Conservation (phyloP, 2,888 invertebrate genomes). For the Apotomis betuletana region DNA sequence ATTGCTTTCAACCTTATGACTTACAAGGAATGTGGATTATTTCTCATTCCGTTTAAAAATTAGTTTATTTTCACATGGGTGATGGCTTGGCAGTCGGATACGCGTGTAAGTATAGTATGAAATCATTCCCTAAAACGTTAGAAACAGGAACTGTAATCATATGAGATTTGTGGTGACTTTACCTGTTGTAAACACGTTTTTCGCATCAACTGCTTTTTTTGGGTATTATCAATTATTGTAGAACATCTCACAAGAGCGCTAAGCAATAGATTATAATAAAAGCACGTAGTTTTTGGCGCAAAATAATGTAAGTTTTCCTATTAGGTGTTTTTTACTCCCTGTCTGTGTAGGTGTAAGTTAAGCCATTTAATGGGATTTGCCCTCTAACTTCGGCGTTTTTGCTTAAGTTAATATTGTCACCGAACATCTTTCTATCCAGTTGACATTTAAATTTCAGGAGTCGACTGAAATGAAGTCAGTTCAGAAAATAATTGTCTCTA, state of each 20-base stretch:
- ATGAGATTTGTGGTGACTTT: constrained; percentile 15
- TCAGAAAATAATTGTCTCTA: constrained; percentile 1
- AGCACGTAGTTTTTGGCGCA: not conserved
- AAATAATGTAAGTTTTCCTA: constrained; percentile 21
- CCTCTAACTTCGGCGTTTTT: constrained; percentile 49
- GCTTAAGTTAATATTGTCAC: constrained; percentile 6
- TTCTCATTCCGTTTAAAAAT: constrained; percentile 70
- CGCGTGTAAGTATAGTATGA: constrained; percentile 70
- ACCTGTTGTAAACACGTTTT: constrained; percentile 62
- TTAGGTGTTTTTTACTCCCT: constrained; percentile 40
- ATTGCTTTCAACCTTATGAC: constrained; percentile 74
- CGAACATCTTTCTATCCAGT: constrained; percentile 5
- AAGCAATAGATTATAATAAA: not conserved
- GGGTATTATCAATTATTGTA: not conserved
- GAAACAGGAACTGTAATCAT: not conserved
- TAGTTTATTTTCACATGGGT: constrained; percentile 81
- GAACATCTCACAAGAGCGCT: not conserved
- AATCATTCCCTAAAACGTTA: not conserved
- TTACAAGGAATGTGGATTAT: constrained; percentile 75
- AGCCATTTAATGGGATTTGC: constrained; percentile 55
- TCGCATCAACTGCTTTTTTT: constrained; percentile 42
- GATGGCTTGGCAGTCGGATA: constrained; percentile 83
- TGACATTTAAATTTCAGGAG: not conserved
- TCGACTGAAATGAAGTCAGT: not conserved
- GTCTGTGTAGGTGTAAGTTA: constrained; percentile 49